Percentiles rank a stretch among this genome's conserved stretches.
phyloP scores from a whole-genome alignment of 2,888 invertebrate species.

The Cosmorhoe ocellata region DNA sequence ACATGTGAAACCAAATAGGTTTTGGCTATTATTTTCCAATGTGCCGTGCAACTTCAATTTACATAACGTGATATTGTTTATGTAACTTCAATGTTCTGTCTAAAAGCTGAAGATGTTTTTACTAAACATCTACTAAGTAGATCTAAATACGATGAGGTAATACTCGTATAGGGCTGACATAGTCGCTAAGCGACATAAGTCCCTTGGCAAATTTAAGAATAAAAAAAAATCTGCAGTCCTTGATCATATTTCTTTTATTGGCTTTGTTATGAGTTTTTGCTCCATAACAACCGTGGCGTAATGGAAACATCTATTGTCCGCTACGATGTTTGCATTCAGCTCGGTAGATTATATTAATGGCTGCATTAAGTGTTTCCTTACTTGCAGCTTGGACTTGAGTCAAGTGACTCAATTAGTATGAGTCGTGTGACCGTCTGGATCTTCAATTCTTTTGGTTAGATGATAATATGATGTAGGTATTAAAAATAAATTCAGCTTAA shows the following conservation, averaged over 20 bases:
- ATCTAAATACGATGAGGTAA: too few species aligned
- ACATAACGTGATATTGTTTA: too few species aligned
- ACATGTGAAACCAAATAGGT: neutral
- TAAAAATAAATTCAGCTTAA: too few species aligned
- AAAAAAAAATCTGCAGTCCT: too few species aligned
- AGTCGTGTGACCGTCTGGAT: slow-evolving; percentile 16
- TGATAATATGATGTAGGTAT: too few species aligned
- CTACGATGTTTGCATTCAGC: slow-evolving; percentile 45
- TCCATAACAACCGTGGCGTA: slow-evolving; percentile 24
- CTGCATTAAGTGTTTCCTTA: slow-evolving; percentile 45
- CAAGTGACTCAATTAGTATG: slow-evolving; percentile 28
- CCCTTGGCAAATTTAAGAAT: too few species aligned
- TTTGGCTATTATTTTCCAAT: neutral
- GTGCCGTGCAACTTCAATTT: neutral
- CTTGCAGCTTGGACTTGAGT: slow-evolving; percentile 33
- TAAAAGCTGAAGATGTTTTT: too few species aligned
- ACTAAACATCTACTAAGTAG: too few species aligned
- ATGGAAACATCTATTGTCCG: slow-evolving; percentile 40
- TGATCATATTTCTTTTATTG: neutral
- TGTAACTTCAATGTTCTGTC: too few species aligned
- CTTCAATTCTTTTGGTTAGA: too few species aligned
- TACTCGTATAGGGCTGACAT: too few species aligned
- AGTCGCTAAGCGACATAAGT: too few species aligned
- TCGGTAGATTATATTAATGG: slow-evolving; percentile 48
- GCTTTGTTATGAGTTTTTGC: slow-evolving; percentile 18